phyloP scores from a whole-genome alignment of 2,797 vertebrate genomes.

The Ispidina picta region DNA sequence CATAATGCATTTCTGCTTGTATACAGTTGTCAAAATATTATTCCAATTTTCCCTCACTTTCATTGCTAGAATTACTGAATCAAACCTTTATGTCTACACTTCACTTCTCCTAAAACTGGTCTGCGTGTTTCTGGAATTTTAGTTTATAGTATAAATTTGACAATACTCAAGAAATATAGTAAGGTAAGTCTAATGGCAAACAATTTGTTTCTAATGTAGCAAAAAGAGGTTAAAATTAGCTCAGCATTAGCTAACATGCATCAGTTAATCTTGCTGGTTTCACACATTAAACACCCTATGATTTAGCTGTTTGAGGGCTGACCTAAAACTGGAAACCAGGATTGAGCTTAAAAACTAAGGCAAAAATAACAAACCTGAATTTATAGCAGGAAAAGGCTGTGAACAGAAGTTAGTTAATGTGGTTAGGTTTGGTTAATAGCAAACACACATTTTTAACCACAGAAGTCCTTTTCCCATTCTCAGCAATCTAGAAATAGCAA shows the following conservation, averaged over 20 bases:
- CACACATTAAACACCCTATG: background rate
- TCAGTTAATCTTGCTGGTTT: background rate
- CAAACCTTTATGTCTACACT: background rate
- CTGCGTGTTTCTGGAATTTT: background rate
- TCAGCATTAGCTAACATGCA: background rate
- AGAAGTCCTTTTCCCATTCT: background rate
- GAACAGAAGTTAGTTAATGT: background rate
- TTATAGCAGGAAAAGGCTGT: background rate
- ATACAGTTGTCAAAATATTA: background rate
- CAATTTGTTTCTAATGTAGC: background rate
- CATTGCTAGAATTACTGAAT: background rate
- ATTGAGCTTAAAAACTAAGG: background rate
- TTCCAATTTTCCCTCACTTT: background rate
- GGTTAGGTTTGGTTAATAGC: background rate
- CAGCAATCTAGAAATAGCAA: background rate
- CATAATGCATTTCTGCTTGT: background rate
- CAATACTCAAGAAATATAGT: conserved; percentile 7
- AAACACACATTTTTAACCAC: background rate
- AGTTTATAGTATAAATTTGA: conserved; percentile 9
- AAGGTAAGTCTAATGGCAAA: background rate
- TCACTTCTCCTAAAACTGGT: background rate
- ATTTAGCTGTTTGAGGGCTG: background rate
- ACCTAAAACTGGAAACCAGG: background rate
- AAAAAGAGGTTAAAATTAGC: conserved; percentile 4
- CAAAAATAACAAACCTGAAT: background rate